Percentiles rank a stretch among this genome's conserved stretches.
Conservation (phyloP, 2,113 vertebrate genomes). For the Phyllostomus discolor region DNA sequence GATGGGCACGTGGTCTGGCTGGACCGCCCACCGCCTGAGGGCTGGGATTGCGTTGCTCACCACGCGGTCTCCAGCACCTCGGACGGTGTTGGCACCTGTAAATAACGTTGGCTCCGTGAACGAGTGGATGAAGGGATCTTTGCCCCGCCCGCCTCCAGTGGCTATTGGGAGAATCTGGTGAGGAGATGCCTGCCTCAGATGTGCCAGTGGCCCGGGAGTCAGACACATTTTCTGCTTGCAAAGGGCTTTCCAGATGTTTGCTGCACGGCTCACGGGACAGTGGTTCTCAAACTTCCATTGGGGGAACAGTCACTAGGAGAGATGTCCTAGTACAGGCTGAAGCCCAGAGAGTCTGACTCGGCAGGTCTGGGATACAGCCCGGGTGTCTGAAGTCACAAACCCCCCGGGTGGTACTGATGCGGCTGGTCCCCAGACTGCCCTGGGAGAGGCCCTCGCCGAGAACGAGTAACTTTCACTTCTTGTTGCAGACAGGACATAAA, state of each 20-base stretch:
- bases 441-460: background rate
- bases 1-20: background rate
- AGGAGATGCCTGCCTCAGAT: background rate
- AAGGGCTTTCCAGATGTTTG: background rate
- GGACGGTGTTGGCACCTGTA: background rate
- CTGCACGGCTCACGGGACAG: background rate
- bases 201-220: background rate
- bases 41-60: background rate
- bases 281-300: background rate
- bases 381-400: background rate
- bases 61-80: background rate
- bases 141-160: background rate
- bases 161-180: background rate
- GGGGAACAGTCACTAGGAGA: background rate
- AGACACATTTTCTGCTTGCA: background rate
- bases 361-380: background rate
- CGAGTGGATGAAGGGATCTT: background rate
- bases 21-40: background rate
- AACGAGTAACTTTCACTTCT: background rate
- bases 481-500: background rate
- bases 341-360: background rate
- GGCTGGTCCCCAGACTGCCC: background rate
- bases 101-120: background rate
- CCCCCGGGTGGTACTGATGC: background rate
- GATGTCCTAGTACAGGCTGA: background rate